Evolutionary conservation across 2,797 vertebrate genomes (phyloP).

Genomic region (Emys orbicularis): DNA sequence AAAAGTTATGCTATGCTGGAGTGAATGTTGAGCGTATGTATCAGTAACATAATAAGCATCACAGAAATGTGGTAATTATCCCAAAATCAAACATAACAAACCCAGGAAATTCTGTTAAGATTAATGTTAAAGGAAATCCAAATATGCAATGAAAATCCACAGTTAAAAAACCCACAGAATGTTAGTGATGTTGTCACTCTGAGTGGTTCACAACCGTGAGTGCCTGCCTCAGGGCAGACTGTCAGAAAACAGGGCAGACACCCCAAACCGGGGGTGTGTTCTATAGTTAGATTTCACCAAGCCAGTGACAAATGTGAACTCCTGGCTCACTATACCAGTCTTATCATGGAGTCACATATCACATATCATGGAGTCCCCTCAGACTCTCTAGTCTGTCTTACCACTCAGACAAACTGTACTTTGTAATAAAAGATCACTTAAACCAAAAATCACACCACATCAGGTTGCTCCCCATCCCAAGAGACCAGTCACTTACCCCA

Average conservation of each 20-base stretch:
- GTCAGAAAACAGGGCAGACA: not conserved
- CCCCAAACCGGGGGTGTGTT: too few species aligned
- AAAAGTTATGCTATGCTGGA: not conserved
- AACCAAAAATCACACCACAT: too few species aligned
- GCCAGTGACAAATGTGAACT: too few species aligned
- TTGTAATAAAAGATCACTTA: too few species aligned
- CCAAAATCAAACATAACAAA: not conserved
- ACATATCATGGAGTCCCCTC: too few species aligned
- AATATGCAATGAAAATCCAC: rapidly evolving
- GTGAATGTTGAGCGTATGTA: not conserved
- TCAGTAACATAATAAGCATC: not conserved
- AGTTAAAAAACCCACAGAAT: not conserved
- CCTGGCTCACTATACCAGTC: too few species aligned
- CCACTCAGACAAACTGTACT: too few species aligned
- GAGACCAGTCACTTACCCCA: too few species aligned
- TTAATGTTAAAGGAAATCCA: not conserved
- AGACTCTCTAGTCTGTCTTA: too few species aligned
- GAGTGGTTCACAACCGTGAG: not conserved
- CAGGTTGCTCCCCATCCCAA: too few species aligned
- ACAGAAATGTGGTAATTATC: not conserved
- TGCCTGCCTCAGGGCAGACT: not conserved
- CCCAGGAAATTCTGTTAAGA: not conserved
- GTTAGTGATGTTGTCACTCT: not conserved
- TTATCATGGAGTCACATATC: too few species aligned
- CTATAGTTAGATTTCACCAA: too few species aligned